phyloP scores from a whole-genome alignment of 2,797 vertebrate genomes.

The Anas bernieri region DNA sequence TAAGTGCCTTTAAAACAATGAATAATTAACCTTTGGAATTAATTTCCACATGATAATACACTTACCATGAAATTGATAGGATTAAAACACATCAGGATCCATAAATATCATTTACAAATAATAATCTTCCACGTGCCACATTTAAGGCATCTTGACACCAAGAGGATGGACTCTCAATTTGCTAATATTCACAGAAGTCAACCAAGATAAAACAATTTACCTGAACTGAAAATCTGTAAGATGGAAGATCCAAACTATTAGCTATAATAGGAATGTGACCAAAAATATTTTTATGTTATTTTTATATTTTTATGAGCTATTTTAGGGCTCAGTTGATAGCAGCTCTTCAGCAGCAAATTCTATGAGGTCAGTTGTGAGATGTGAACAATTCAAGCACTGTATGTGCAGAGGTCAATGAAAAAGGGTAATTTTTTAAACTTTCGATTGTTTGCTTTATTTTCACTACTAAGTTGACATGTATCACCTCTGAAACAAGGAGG shows the following conservation, averaged over 20 bases:
- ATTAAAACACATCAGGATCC: not conserved
- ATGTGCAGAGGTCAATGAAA: not conserved
- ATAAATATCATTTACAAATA: not conserved
- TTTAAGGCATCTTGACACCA: not conserved
- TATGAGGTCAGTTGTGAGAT: not conserved
- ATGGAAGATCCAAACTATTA: not conserved
- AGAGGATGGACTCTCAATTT: not conserved
- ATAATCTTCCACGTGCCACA: not conserved
- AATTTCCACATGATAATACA: not conserved
- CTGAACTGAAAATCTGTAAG: not conserved
- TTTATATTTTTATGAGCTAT: not conserved
- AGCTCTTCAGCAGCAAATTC: not conserved
- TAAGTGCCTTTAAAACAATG: not conserved
- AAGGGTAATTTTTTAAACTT: not conserved
- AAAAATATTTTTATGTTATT: not conserved
- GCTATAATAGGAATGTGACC: not conserved
- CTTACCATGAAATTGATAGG: not conserved
- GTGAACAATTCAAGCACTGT: not conserved
- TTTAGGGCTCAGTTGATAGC: not conserved
- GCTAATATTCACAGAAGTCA: not conserved
- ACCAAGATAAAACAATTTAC: not conserved
- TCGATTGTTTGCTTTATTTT: conserved; percentile 21
- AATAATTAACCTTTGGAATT: not conserved
- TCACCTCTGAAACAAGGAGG: conserved; percentile 5
- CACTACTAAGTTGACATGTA: conserved; percentile 14